Percentiles rank a stretch among this genome's conserved stretches.
phyloP scores from a whole-genome alignment of 2,797 vertebrate genomes.

The Cyclopterus lumpus region DNA sequence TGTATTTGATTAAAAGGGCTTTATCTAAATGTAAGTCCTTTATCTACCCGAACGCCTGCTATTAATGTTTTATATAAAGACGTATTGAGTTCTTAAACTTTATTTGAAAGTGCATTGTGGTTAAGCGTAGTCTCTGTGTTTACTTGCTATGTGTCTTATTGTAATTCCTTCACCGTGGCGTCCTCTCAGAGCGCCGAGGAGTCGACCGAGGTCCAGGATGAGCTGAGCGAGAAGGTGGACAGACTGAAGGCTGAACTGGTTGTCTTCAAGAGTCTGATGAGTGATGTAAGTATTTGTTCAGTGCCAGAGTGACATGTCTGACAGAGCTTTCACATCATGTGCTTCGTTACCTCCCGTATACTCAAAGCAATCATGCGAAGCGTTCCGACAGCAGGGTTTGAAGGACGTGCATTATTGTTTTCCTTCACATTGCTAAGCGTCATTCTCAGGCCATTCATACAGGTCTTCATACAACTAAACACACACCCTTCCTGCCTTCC shows the following conservation, averaged over 20 bases:
- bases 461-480: slow-evolving; percentile 5
- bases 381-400: slow-evolving; percentile 1
- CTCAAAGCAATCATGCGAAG: slow-evolving; percentile 8
- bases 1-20: neutral
- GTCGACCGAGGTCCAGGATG: slow-evolving; percentile 90
- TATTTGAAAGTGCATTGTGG: neutral
- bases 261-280: slow-evolving; percentile 98
- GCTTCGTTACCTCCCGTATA: neutral
- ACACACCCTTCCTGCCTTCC: slow-evolving; percentile 37
- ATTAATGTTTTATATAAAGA: neutral
- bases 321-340: slow-evolving; percentile 8
- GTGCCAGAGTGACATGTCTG: slow-evolving; percentile 4
- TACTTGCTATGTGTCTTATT: neutral
- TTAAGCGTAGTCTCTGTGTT: neutral
- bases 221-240: slow-evolving; percentile 94
- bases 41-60: neutral
- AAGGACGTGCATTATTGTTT: slow-evolving; percentile 16
- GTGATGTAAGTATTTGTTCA: slow-evolving; percentile 83
- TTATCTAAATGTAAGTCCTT: slow-evolving; percentile 7
- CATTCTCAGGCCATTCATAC: slow-evolving; percentile 26
- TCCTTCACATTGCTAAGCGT: slow-evolving; percentile 4
- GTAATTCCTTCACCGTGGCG: slow-evolving; percentile 13
- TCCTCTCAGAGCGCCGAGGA: slow-evolving; percentile 88
- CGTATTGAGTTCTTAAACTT: neutral
- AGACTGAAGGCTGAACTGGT: slow-evolving; percentile 95